phyloP scores from a whole-genome alignment of 2,888 invertebrate genomes.

The Vanessa cardui region DNA sequence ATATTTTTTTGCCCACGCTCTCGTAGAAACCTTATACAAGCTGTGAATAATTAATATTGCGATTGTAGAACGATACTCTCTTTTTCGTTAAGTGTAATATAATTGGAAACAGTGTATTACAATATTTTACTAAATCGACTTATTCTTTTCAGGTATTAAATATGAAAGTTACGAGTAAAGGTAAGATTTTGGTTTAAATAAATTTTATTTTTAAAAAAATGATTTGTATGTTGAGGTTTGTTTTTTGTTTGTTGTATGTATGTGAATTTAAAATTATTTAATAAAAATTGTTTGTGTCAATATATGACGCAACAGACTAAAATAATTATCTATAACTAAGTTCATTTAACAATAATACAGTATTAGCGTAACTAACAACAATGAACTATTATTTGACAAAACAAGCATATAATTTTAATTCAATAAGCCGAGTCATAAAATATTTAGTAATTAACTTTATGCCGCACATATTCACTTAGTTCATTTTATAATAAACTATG shows the following conservation, averaged over 20 bases:
- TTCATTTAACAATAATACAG: no score
- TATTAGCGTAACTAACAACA: no score
- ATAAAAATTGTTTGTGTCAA: no score
- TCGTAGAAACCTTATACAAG: constrained; percentile 36
- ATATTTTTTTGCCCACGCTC: constrained; percentile 26
- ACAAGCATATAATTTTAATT: constrained; percentile 11
- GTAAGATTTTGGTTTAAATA: constrained; percentile 15
- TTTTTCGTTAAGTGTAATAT: constrained; percentile 12
- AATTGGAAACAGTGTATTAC: constrained; percentile 2
- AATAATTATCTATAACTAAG: no score
- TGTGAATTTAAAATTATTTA: no score
- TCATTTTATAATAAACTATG: constrained; percentile 31
- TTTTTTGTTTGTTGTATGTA: no score
- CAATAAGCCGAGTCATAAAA: constrained; percentile 22
- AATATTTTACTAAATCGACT: not conserved
- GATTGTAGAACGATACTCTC: constrained; percentile 24
- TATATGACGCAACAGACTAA: no score
- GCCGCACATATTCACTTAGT: constrained; percentile 23
- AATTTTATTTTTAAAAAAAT: no score
- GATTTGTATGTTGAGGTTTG: no score
- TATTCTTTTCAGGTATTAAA: constrained; percentile 28
- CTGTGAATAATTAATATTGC: constrained; percentile 38
- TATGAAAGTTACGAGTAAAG: constrained; percentile 11
- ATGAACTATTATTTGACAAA: not conserved
- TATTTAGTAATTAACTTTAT: constrained; percentile 27